phyloP scores from a whole-genome alignment of 2,113 vertebrate species.

The Cervus canadensis region DNA sequence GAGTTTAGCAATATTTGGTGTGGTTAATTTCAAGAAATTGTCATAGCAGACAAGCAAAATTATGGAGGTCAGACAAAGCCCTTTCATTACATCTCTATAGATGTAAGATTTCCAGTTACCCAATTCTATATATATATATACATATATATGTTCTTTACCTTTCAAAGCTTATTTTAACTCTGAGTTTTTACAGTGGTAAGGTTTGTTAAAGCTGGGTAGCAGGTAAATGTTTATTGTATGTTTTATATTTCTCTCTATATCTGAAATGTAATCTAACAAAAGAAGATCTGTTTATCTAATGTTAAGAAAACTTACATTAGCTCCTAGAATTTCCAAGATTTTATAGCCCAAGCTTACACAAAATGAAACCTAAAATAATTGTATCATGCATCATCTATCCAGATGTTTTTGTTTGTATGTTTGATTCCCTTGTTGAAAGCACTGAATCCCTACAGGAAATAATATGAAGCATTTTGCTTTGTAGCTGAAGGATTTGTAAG shows the following conservation, averaged over 20 bases:
- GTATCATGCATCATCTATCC: constrained; percentile 9
- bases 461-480: constrained; percentile 38
- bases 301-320: not conserved
- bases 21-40: constrained; percentile 27
- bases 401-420: constrained; percentile 52
- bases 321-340: not conserved
- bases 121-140: not conserved
- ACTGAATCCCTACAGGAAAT: not conserved
- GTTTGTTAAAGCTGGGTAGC: not conserved
- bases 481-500: constrained; percentile 48
- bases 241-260: not conserved
- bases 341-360: not conserved
- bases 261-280: constrained; percentile 16
- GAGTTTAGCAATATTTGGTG: not conserved
- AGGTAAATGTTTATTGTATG: not conserved
- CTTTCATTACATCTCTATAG: not conserved
- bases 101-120: not conserved
- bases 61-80: not conserved
- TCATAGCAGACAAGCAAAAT: not conserved
- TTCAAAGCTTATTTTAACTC: constrained; percentile 20
- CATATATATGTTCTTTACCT: not conserved
- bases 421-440: constrained; percentile 25
- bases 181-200: not conserved
- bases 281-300: not conserved
- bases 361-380: not conserved